Percentiles rank a stretch among this genome's conserved stretches.
Conservation (phyloP, 2,113 vertebrate genomes). For the Syngnathus typhle region DNA sequence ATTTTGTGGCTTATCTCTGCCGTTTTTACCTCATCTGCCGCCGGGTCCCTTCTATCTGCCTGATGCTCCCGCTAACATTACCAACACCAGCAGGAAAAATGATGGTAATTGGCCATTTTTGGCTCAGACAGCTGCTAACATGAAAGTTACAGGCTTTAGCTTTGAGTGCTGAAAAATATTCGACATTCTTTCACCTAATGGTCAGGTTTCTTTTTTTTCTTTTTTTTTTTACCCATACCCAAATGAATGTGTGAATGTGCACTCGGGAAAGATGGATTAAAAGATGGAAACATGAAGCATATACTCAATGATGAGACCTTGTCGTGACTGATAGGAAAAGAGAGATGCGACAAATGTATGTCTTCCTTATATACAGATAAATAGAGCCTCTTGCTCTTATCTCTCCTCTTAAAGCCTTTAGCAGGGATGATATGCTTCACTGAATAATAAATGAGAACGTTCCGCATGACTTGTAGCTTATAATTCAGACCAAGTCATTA, state of each 20-base stretch:
- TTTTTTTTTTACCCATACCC: conserved; percentile 22
- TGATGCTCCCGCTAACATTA: conserved; percentile 45
- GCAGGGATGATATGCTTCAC: conserved; percentile 49
- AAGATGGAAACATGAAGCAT: conserved; percentile 21
- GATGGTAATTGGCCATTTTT: conserved; percentile 71
- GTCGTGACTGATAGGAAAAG: conserved; percentile 20
- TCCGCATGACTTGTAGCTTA: conserved; percentile 63
- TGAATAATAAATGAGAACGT: conserved; percentile 64
- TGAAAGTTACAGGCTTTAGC: conserved; percentile 62
- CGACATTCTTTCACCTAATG: conserved; percentile 49
- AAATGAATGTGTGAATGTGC: conserved; percentile 26
- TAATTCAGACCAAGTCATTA: conserved; percentile 59
- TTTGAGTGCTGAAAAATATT: conserved; percentile 53
- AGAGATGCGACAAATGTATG: conserved; percentile 30
- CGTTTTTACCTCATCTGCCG: conserved; percentile 52
- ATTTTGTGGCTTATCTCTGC: conserved; percentile 55
- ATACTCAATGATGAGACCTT: conserved; percentile 12
- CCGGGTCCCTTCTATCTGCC: conserved; percentile 20
- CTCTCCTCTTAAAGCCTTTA: conserved; percentile 52
- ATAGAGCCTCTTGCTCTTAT: conserved; percentile 58
- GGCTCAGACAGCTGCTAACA: conserved; percentile 67
- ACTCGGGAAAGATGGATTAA: conserved; percentile 23
- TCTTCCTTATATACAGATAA: conserved; percentile 44
- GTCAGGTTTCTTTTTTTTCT: conserved; percentile 9
- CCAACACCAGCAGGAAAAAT: conserved; percentile 60